These are phyloP conservation scores for Stegana nigrithorax DNA, from an alignment of 2,888 invertebrate species.

Conservation along the genomic window DNA sequence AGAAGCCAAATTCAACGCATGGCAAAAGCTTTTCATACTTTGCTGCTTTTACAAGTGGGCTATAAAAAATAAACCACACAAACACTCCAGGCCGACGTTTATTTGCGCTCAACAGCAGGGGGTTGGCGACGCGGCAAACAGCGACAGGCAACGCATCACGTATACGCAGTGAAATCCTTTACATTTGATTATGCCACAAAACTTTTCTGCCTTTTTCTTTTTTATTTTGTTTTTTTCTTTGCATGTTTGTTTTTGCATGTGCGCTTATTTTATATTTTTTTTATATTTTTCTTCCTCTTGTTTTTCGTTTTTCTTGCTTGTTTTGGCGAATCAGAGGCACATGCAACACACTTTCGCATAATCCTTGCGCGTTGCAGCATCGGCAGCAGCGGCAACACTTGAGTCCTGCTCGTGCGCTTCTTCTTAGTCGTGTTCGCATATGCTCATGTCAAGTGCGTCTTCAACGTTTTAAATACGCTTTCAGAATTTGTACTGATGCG, in stretches of 20 bases:
- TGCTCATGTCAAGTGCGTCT: slow-evolving; percentile 55
- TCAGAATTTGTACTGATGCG: slow-evolving; percentile 47
- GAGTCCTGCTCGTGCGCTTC: not conserved
- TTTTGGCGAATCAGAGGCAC: slow-evolving; percentile 40
- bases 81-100: not conserved
- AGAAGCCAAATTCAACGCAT: not conserved
- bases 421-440: not conserved
- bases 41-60: not conserved
- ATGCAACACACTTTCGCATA: slow-evolving; percentile 34
- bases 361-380: slow-evolving; percentile 7
- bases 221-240: slow-evolving; percentile 40
- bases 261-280: not conserved
- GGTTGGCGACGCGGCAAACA: too few relatives aligned
- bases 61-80: not conserved
- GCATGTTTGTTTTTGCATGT: not conserved
- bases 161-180: not conserved
- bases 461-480: slow-evolving; percentile 25
- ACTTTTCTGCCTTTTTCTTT: slow-evolving; percentile 48
- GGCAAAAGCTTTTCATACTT: not conserved
- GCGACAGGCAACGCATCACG: not conserved
- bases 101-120: too few relatives aligned
- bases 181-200: slow-evolving; percentile 53
- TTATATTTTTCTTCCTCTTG: slow-evolving; percentile 21
- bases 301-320: slow-evolving; percentile 3
- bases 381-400: too few relatives aligned